A percentile compares a stretch with the other conserved stretches of the same genome.
These are phyloP conservation scores for Pogonomyrmex barbatus DNA, from an alignment of 1,140 invertebrate species.

Conservation along the genomic window DNA sequence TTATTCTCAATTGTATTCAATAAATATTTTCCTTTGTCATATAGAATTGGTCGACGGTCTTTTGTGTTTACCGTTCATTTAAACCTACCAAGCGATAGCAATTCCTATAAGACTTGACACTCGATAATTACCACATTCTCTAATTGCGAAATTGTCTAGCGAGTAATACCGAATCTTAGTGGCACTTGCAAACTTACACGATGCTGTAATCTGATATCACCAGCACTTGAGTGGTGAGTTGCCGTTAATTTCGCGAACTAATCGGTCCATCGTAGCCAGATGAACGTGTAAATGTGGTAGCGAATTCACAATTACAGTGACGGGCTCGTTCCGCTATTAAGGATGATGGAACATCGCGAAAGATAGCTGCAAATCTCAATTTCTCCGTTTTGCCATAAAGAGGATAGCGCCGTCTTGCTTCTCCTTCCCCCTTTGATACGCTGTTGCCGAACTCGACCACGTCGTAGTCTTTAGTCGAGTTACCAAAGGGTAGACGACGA, in stretches of 20 bases:
- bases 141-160: slow-evolving; percentile 35
- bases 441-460: slow-evolving; percentile 32
- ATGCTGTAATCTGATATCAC: slow-evolving; percentile 37
- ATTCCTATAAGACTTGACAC: slow-evolving; percentile 28
- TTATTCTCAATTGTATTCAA: background rate
- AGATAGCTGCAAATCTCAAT: slow-evolving; percentile 13
- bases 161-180: slow-evolving; percentile 42
- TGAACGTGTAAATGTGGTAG: slow-evolving; percentile 39
- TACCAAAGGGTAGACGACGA: slow-evolving; percentile 46
- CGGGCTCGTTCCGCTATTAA: background rate
- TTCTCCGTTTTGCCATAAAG: slow-evolving; percentile 2
- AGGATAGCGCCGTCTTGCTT: background rate
- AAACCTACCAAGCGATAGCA: background rate
- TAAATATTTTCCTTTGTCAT: background rate
- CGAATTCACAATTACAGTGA: slow-evolving; percentile 13
- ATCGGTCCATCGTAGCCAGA: slow-evolving; percentile 42
- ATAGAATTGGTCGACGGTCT: background rate
- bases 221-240: slow-evolving; percentile 29
- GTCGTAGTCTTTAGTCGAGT: slow-evolving; percentile 62
- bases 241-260: slow-evolving; percentile 57
- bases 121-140: slow-evolving; percentile 44
- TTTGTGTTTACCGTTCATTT: background rate
- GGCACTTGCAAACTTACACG: slow-evolving; percentile 50
- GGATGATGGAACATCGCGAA: slow-evolving; percentile 30
- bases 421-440: background rate